phyloP scores from a whole-genome alignment of 1,140 invertebrate genomes.

The Drosophila fuyamai region DNA sequence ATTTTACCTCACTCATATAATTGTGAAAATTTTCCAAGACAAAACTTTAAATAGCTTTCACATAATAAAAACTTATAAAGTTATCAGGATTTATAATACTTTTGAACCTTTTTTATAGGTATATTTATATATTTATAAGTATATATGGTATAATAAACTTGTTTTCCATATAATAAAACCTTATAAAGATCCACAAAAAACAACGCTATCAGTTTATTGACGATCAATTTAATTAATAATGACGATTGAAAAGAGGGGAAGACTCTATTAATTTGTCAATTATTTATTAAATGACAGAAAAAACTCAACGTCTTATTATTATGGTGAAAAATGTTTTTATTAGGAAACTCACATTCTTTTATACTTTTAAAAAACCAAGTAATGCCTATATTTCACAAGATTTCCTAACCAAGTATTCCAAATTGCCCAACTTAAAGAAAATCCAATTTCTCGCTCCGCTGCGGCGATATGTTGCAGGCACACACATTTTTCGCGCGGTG shows the following conservation, averaged over 20 bases:
- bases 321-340: neutral
- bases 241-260: neutral
- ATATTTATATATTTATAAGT: neutral
- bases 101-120: neutral
- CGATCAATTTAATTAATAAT: conserved; percentile 16
- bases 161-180: neutral
- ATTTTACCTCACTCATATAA: too few species aligned
- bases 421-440: conserved; percentile 21
- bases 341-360: too few species aligned
- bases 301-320: too few species aligned
- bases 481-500: conserved; percentile 31
- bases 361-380: too few species aligned
- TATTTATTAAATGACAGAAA: neutral
- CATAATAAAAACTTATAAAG: neutral
- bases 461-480: conserved; percentile 35
- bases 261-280: neutral
- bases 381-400: neutral
- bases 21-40: neutral
- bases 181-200: neutral
- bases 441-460: conserved; percentile 64
- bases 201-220: neutral
- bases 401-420: conserved; percentile 5
- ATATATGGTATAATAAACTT: neutral
- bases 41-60: neutral
- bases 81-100: neutral